Base-by-base conservation (phyloP, 2,888 invertebrate genomes). In the Apodemia hepburni region DNA sequence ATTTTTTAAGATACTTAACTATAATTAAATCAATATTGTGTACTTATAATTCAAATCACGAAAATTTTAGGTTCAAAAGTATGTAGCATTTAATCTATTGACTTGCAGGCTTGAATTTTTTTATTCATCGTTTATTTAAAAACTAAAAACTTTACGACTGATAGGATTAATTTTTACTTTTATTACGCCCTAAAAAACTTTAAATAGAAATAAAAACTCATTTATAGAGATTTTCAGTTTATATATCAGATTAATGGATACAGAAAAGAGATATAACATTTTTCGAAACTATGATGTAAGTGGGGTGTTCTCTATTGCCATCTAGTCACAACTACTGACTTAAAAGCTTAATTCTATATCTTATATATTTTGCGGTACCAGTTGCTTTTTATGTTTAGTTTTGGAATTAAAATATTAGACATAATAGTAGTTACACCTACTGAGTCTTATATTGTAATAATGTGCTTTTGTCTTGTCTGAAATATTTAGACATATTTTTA, bases 291-390 rank as follows among this genome's bases (percentile, higher is more conserved):
- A 27, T 27, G 59, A 59, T 59, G 59, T 59, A 64, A 61, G 64
- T 64, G 59, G 61, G 58, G 64, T 61, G 59, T 64, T 42, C 11
- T 45, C 42, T 59, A 54, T 54, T 54, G 54, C 54, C 42, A 27
- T 54, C 6, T 27, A 27, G 54, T 54, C 54, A 54, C 27, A 22
- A 51, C 11, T 51, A 51, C 51, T 51, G 54, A 15, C 54, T 54
- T 54, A 42, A 15, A 15, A 42, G 42, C 42, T 42, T 54, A 2
- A 54, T 12, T 27, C 54, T 54, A 12, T 54, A 51, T 51, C 17
- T 51, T 51, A 54, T 22, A 15, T 22, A 54, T 6, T 22, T 15
- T 27, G 12, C 27, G 18, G 15, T 54, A 22, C 15, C 15, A 22
- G 27, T 54, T 27, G 54, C 54, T 54, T 54, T 54, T 54, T 54